phyloP scores from a whole-genome alignment of 2,888 invertebrate genomes.

The Morpho achilles region DNA sequence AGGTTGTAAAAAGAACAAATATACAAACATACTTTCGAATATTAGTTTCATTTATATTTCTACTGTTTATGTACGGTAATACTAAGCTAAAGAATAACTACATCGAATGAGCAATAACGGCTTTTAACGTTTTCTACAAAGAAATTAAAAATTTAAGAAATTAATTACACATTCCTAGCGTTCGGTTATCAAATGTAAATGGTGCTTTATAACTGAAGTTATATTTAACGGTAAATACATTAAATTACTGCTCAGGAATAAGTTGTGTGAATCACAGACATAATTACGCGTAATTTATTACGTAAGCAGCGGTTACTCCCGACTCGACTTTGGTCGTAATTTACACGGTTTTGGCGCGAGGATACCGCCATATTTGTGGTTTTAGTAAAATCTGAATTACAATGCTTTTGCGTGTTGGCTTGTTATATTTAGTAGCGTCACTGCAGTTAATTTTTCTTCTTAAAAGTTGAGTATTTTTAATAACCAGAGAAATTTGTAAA shows the following conservation, averaged over 20 bases:
- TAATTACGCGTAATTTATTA: slow-evolving; percentile 8
- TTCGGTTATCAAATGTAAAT: not conserved
- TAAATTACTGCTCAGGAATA: slow-evolving; percentile 5
- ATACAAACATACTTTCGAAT: too few species aligned
- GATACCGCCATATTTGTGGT: slow-evolving; percentile 7
- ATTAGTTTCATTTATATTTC: too few species aligned
- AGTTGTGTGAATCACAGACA: slow-evolving; percentile 8
- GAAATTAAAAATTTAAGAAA: too few species aligned
- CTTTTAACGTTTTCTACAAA: too few species aligned
- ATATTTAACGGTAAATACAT: slow-evolving; percentile 12
- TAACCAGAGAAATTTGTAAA: too few species aligned
- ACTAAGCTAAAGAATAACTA: too few species aligned
- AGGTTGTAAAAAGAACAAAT: too few species aligned
- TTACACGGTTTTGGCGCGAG: not conserved
- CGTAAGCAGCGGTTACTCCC: slow-evolving; percentile 4
- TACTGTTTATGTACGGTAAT: too few species aligned
- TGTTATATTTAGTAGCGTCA: too few species aligned
- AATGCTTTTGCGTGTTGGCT: not conserved
- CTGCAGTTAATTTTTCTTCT: too few species aligned
- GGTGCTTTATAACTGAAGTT: not conserved
- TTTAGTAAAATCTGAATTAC: not conserved
- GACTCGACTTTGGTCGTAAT: not conserved
- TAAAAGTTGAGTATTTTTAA: too few species aligned
- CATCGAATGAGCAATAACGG: too few species aligned
- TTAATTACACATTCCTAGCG: not conserved